Conservation (phyloP, 2,797 vertebrate genomes). For the Intellagama lesueurii region DNA sequence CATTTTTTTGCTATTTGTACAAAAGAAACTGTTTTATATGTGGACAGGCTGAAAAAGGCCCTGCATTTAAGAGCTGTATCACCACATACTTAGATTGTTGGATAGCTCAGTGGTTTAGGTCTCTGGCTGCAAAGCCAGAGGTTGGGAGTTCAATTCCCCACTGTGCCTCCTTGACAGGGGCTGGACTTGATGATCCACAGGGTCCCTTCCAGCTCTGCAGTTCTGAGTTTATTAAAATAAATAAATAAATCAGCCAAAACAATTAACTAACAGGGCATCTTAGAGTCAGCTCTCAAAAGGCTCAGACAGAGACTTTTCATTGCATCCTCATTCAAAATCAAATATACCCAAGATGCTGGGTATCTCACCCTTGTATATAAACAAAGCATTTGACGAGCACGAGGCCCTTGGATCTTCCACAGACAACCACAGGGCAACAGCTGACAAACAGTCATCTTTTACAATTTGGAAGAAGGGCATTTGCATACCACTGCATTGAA, state of each 20-base stretch:
- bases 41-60: neutral
- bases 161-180: too few species aligned
- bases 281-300: neutral
- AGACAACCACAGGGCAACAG: neutral
- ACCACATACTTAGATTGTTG: neutral
- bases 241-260: neutral
- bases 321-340: neutral
- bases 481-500: neutral
- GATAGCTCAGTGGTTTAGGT: too few species aligned
- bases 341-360: neutral
- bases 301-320: too few species aligned
- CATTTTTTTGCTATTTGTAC: neutral
- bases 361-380: neutral
- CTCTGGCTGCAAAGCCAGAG: too few species aligned
- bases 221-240: too few species aligned
- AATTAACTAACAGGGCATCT: neutral
- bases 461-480: neutral
- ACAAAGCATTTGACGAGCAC: neutral
- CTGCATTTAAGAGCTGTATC: neutral
- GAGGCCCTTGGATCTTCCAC: neutral
- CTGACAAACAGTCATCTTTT: neutral
- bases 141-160: too few species aligned
- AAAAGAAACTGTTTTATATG: neutral
- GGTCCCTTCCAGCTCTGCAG: too few species aligned
- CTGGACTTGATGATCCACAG: too few species aligned